Evolutionary conservation across 2,113 vertebrate species (phyloP).

Genomic region (Phyllostomus discolor): DNA sequence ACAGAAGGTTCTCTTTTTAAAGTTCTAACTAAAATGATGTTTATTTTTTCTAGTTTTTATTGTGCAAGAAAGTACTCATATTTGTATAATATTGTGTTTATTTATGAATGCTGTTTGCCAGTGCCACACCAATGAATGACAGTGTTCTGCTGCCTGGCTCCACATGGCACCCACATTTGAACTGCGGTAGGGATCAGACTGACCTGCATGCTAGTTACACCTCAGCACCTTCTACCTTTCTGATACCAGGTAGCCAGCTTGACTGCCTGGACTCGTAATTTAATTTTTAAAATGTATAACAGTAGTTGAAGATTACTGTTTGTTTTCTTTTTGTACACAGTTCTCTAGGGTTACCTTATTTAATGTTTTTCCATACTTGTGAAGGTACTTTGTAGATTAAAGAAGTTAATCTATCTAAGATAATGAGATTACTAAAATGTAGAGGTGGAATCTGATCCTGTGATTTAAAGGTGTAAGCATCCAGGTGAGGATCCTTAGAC

Average conservation of each 20-base stretch:
- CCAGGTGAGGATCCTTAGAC: neutral
- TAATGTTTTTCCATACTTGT: neutral
- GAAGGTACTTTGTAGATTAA: neutral
- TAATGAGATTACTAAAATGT: neutral
- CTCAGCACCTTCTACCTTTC: too few relatives aligned
- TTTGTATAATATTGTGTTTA: neutral
- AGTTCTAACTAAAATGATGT: neutral
- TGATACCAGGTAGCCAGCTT: neutral
- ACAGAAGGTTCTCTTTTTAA: neutral
- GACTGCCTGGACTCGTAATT: neutral
- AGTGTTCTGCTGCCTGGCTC: neutral
- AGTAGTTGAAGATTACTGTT: neutral
- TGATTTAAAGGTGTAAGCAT: neutral
- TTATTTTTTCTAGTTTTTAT: neutral
- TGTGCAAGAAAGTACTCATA: neutral
- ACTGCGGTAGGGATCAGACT: neutral
- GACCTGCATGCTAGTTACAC: neutral
- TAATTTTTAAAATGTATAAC: neutral
- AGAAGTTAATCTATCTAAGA: neutral
- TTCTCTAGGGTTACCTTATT: neutral
- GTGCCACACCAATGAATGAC: neutral
- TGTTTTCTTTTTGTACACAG: neutral
- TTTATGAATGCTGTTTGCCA: neutral
- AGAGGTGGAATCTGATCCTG: neutral
- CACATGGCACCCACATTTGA: neutral